Evolutionary conservation across 1,140 invertebrate genomes (phyloP).

Genomic region (Lethocerus indicus): DNA sequence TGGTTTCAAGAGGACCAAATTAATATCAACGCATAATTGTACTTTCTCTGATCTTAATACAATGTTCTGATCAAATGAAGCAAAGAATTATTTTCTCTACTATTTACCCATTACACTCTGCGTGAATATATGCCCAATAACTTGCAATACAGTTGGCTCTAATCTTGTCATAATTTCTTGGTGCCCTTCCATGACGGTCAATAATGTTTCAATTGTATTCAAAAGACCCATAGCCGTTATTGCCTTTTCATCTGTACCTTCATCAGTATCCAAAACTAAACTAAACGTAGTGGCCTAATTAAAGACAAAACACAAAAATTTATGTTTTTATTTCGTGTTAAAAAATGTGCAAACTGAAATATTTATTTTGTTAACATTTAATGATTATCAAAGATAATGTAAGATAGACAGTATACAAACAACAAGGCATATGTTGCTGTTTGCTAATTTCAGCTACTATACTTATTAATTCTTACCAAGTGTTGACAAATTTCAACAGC

Average conservation of each 20-base stretch:
- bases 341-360: background rate
- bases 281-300: slow-evolving; percentile 71
- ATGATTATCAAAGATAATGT: background rate
- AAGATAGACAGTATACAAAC: too few relatives aligned
- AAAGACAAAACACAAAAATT: background rate
- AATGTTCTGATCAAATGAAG: background rate
- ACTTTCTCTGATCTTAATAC: background rate
- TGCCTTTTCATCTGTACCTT: slow-evolving; percentile 87
- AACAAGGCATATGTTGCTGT: too few relatives aligned
- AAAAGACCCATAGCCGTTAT: slow-evolving; percentile 93
- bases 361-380: background rate
- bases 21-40: background rate
- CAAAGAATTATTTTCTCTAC: background rate
- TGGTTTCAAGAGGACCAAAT: too few relatives aligned
- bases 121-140: slow-evolving; percentile 75
- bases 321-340: background rate
- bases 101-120: slow-evolving; percentile 42
- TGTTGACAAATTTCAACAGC: slow-evolving; percentile 91
- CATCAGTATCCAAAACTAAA: slow-evolving; percentile 66
- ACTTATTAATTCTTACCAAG: slow-evolving; percentile 36
- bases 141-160: slow-evolving; percentile 85
- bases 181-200: slow-evolving; percentile 88
- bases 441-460: too few relatives aligned
- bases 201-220: slow-evolving; percentile 89
- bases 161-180: slow-evolving; percentile 74